These are phyloP conservation scores for Myotis yumanensis DNA, from an alignment of 2,113 vertebrate genomes.

Conservation along the genomic window DNA sequence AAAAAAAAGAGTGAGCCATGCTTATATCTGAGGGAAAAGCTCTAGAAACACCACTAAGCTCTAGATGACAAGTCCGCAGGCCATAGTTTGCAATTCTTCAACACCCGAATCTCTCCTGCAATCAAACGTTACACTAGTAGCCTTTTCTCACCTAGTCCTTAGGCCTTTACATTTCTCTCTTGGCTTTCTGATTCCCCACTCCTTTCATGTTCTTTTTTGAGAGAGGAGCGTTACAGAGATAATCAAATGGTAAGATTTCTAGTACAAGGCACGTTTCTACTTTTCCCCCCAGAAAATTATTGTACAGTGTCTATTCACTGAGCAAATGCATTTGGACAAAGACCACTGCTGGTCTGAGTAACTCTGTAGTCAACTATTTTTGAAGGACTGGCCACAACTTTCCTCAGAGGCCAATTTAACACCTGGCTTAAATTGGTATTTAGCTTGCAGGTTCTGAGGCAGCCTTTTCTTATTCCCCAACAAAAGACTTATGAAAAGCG, in stretches of 20 bases:
- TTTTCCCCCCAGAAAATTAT: background rate
- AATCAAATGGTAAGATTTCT: background rate
- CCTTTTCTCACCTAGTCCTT: background rate
- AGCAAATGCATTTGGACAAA: background rate
- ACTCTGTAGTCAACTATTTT: background rate
- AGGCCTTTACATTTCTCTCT: background rate
- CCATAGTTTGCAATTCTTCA: background rate
- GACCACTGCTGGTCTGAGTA: background rate
- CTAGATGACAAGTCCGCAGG: background rate
- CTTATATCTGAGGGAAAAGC: background rate
- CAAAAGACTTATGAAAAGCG: background rate
- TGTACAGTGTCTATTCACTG: background rate
- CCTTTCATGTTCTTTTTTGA: background rate
- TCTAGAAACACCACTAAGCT: background rate
- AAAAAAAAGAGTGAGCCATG: background rate
- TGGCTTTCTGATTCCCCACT: background rate
- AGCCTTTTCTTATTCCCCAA: background rate
- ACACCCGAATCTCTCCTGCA: background rate
- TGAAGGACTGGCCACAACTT: slow-evolving; percentile 16
- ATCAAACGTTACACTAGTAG: background rate
- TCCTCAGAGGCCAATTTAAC: slow-evolving; percentile 21
- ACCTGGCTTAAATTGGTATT: slow-evolving; percentile 31
- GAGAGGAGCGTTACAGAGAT: background rate
- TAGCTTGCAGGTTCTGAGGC: background rate
- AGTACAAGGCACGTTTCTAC: background rate